A percentile compares a stretch with the other conserved stretches of the same genome.
Evolutionary conservation across 1,140 invertebrate genomes (phyloP).

Genomic region (Nasonia vitripennis): DNA sequence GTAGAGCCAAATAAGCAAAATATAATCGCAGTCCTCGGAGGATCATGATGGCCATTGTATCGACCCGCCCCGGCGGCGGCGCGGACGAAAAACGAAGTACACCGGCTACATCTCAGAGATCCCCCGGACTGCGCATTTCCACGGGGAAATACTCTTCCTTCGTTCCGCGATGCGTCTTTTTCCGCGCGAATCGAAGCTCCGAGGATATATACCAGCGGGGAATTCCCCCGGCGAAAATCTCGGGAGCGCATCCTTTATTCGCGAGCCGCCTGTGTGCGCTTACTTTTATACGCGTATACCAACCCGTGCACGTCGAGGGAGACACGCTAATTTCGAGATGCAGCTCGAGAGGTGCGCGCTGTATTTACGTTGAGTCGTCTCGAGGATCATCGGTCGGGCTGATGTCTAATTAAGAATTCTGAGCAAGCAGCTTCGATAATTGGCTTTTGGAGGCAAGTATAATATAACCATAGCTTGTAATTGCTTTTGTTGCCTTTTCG

Average conservation of each 20-base stretch:
- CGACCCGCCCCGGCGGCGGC: too few species aligned
- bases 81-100: background rate
- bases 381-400: too few species aligned
- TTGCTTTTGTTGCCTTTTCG: too few species aligned
- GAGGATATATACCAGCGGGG: background rate
- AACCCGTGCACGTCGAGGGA: background rate
- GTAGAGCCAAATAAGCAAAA: too few species aligned
- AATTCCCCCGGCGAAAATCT: constrained; percentile 34
- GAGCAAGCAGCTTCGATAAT: too few species aligned
- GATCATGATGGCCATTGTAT: too few species aligned
- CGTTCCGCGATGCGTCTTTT: background rate
- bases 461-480: too few species aligned
- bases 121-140: background rate
- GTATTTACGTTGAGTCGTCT: too few species aligned
- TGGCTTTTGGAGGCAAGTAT: too few species aligned
- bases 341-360: too few species aligned
- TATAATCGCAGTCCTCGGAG: too few species aligned
- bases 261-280: background rate
- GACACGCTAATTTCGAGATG: background rate
- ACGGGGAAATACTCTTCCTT: constrained; percentile 30
- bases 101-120: background rate
- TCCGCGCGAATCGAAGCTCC: background rate
- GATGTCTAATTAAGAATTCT: too few species aligned
- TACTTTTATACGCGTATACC: background rate
- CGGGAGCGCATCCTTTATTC: constrained; percentile 27